phyloP scores from a whole-genome alignment of 1,140 invertebrate genomes.

The Tetramorium simillimum region DNA sequence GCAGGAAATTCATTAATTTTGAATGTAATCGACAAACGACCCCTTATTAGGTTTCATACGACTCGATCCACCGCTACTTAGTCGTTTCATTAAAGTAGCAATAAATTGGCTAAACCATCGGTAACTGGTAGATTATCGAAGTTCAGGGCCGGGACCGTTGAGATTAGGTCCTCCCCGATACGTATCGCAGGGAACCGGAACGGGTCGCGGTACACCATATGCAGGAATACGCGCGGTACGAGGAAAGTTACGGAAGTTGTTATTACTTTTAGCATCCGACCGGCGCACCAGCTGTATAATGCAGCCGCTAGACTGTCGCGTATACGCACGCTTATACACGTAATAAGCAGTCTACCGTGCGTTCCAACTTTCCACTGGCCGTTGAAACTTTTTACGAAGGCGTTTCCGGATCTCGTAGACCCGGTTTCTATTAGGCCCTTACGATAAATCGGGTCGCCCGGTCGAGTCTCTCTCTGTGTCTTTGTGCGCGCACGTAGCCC shows the following conservation, averaged over 20 bases:
- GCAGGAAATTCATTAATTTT: conserved; percentile 36
- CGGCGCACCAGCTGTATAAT: conserved; percentile 41
- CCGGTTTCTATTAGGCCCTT: conserved; percentile 6
- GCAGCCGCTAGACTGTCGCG: background rate
- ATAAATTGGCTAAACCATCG: background rate
- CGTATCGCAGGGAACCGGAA: background rate
- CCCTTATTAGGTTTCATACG: conserved; percentile 7
- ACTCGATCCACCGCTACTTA: background rate
- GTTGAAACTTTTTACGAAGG: conserved; percentile 38
- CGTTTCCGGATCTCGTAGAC: background rate
- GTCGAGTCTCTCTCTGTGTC: background rate
- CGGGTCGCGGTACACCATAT: conserved; percentile 21
- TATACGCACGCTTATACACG: conserved; percentile 34
- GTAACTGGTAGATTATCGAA: conserved; percentile 2
- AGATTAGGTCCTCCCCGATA: conserved; percentile 22
- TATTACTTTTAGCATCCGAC: conserved; percentile 44
- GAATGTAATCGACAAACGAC: background rate
- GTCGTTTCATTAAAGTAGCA: conserved; percentile 15
- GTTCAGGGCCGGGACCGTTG: background rate
- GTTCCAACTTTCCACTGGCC: conserved; percentile 16
- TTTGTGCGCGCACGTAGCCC: background rate
- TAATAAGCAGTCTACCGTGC: conserved; percentile 38
- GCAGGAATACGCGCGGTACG: conserved; percentile 2
- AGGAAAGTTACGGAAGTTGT: conserved; percentile 47
- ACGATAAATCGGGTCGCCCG: background rate